Evolutionary conservation across 2,888 invertebrate species (phyloP).

Genomic region (Plemyria rubiginata): DNA sequence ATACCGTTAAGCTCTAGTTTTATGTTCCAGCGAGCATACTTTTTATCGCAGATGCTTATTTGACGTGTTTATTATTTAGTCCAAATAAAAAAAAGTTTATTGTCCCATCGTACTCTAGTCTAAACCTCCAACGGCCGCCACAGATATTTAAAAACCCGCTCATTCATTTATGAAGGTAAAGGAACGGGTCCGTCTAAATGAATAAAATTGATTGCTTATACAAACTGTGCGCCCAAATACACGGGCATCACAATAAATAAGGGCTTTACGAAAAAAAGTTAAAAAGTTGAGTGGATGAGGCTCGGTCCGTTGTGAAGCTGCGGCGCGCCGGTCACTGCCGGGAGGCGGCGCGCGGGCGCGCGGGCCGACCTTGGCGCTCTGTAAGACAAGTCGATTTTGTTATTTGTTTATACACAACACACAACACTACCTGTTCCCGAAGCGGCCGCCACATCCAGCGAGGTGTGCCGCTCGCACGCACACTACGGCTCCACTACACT

Average conservation of each 20-base stretch:
- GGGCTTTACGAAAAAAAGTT: conserved; percentile 74
- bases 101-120: conserved; percentile 19
- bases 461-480: conserved; percentile 50
- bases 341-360: conserved; percentile 48
- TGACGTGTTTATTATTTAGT: conserved; percentile 33
- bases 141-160: conserved; percentile 55
- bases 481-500: conserved; percentile 38
- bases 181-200: conserved; percentile 80
- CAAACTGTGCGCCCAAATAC: conserved; percentile 84
- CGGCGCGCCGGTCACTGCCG: conserved; percentile 46
- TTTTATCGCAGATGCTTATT: conserved; percentile 32
- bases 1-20: conserved; percentile 44
- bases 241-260: conserved; percentile 83
- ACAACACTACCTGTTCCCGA: conserved; percentile 80
- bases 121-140: conserved; percentile 8
- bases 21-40: conserved; percentile 25
- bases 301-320: conserved; percentile 38
- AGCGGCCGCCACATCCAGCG: conserved; percentile 38
- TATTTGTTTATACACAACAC: conserved; percentile 85
- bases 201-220: conserved; percentile 85
- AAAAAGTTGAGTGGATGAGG: conserved; percentile 65
- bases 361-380: conserved; percentile 76
- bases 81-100: conserved; percentile 29
- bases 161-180: conserved; percentile 74
- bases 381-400: conserved; percentile 84